Conservation (phyloP, 1,140 invertebrate genomes). For the Ericerus pela region DNA sequence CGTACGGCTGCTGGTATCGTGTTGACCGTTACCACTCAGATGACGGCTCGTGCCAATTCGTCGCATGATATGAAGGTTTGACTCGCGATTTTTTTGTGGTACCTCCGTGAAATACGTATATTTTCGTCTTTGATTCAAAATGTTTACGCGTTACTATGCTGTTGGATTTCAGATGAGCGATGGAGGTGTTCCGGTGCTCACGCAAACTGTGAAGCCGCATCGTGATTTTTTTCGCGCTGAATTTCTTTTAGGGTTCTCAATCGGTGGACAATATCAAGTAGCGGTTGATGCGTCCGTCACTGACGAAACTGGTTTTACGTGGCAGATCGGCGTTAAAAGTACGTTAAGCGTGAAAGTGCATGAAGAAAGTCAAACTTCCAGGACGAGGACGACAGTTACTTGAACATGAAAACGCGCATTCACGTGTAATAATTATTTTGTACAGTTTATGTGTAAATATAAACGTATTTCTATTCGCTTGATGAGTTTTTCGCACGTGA, state of each 20-base stretch:
- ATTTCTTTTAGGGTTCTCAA: constrained; percentile 42
- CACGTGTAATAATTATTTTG: too few species aligned
- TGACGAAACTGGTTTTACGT: constrained; percentile 51
- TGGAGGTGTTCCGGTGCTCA: constrained; percentile 34
- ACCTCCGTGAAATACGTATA: neutral
- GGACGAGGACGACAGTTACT: neutral
- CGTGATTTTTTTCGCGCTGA: constrained; percentile 66
- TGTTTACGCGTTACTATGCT: constrained; percentile 12
- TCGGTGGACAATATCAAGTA: constrained; percentile 42
- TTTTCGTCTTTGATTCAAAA: neutral
- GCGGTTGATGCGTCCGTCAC: constrained; percentile 53
- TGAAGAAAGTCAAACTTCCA: constrained; percentile 36
- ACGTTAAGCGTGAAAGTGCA: constrained; percentile 52
- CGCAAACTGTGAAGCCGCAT: constrained; percentile 53
- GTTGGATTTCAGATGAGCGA: constrained; percentile 29
- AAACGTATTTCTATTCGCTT: too few species aligned
- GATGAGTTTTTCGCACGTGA: too few species aligned
- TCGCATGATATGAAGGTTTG: constrained; percentile 34
- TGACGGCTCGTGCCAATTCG: constrained; percentile 35
- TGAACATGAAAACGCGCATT: neutral
- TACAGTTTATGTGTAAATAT: too few species aligned
- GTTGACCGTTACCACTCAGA: constrained; percentile 49
- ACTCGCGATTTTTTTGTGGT: constrained; percentile 13
- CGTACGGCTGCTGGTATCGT: constrained; percentile 52
- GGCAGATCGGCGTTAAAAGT: constrained; percentile 57